Percentiles rank a stretch among this genome's conserved stretches.
phyloP scores from a whole-genome alignment of 1,140 invertebrate species.

The Teleogryllus occipitalis region DNA sequence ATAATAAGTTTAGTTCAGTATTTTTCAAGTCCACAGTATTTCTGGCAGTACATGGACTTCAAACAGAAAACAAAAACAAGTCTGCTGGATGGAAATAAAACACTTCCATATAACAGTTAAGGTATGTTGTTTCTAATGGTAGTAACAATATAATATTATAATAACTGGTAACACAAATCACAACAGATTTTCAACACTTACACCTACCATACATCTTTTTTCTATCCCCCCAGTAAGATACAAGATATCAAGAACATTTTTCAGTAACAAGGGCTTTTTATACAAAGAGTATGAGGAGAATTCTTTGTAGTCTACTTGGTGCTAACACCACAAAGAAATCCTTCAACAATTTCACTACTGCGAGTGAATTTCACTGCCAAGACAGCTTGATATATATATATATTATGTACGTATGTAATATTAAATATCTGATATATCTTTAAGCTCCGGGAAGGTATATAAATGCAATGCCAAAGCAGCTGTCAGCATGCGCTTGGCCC shows the following conservation, averaged over 20 bases:
- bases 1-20: background rate
- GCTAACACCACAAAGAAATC: background rate
- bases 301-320: background rate
- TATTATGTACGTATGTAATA: too few species aligned
- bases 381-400: background rate
- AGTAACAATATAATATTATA: background rate
- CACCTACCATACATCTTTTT: background rate
- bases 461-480: background rate
- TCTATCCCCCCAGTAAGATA: background rate
- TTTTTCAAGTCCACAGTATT: background rate
- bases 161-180: conserved; percentile 5
- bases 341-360: background rate
- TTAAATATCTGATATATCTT: too few species aligned
- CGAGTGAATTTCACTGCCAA: background rate
- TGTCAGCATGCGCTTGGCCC: background rate
- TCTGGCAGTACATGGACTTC: background rate
- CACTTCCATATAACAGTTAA: background rate
- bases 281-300: background rate
- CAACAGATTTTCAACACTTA: background rate
- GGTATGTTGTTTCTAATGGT: background rate
- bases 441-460: background rate
- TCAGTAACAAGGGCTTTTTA: background rate
- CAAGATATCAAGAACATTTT: conserved; percentile 5
- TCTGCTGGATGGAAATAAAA: background rate
- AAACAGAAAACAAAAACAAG: background rate